A percentile compares a stretch with the other conserved stretches of the same genome.
Conservation (phyloP, 2,797 vertebrate species). For the Furcifer pardalis region DNA sequence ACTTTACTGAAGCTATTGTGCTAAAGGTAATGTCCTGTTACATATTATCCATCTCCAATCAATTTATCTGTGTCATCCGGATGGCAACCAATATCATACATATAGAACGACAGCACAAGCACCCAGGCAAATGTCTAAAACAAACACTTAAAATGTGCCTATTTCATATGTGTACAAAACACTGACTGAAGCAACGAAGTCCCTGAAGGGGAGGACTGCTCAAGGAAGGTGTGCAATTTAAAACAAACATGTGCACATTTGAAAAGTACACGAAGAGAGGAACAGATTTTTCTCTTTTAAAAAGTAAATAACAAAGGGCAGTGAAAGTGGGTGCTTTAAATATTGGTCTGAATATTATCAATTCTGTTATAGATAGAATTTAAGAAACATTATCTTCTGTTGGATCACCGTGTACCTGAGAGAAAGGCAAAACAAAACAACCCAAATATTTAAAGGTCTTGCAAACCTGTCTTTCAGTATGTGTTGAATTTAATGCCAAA, state of each 20-base stretch:
- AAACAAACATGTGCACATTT: neutral
- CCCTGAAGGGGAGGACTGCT: neutral
- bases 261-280: too few relatives aligned
- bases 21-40: neutral
- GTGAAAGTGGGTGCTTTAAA: neutral
- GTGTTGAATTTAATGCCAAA: neutral
- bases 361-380: neutral
- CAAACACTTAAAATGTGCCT: neutral
- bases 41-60: too few relatives aligned
- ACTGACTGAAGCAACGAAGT: too few relatives aligned
- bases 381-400: neutral
- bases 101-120: neutral
- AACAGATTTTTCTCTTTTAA: too few relatives aligned
- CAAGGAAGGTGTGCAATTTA: neutral
- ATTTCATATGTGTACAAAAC: neutral
- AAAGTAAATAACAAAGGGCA: too few relatives aligned
- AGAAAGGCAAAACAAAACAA: neutral
- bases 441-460: neutral
- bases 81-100: neutral
- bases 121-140: neutral
- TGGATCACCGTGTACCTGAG: neutral
- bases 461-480: neutral
- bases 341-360: neutral
- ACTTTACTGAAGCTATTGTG: neutral
- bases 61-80: neutral